Evolutionary conservation across 1,140 invertebrate species (phyloP).

Genomic region (Camponotus vicinus): DNA sequence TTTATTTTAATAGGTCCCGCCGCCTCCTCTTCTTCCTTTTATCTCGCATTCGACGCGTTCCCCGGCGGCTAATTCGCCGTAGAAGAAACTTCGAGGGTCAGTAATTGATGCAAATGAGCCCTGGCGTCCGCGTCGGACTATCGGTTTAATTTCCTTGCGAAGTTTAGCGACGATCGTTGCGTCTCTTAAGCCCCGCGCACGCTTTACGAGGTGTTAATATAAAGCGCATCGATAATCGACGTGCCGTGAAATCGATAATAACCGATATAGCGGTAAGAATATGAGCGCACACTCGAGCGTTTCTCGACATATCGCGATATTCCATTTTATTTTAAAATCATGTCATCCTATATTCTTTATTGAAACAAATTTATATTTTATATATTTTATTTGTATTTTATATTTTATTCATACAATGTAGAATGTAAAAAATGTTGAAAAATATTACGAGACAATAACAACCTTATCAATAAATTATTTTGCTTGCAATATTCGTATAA

Average conservation of each 20-base stretch:
- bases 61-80: slow-evolving; percentile 81
- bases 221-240: slow-evolving; percentile 51
- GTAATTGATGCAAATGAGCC: slow-evolving; percentile 84
- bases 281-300: not conserved
- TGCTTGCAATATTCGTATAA: not conserved
- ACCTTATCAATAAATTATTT: not conserved
- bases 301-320: not conserved
- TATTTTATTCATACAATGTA: not conserved
- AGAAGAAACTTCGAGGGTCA: slow-evolving; percentile 78
- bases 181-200: slow-evolving; percentile 46
- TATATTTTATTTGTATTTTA: not conserved
- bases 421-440: not conserved
- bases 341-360: not conserved
- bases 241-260: not conserved
- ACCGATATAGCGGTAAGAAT: not conserved
- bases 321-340: not conserved
- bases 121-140: slow-evolving; percentile 67
- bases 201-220: slow-evolving; percentile 59
- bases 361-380: no score
- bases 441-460: not conserved
- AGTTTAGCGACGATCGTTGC: slow-evolving; percentile 66
- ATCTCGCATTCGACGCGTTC: slow-evolving; percentile 80
- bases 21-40: slow-evolving; percentile 75
- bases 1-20: slow-evolving; percentile 82
- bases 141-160: slow-evolving; percentile 71